These are phyloP conservation scores for Calameuta filiformis DNA, from an alignment of 2,888 invertebrate species.

Conservation along the genomic window DNA sequence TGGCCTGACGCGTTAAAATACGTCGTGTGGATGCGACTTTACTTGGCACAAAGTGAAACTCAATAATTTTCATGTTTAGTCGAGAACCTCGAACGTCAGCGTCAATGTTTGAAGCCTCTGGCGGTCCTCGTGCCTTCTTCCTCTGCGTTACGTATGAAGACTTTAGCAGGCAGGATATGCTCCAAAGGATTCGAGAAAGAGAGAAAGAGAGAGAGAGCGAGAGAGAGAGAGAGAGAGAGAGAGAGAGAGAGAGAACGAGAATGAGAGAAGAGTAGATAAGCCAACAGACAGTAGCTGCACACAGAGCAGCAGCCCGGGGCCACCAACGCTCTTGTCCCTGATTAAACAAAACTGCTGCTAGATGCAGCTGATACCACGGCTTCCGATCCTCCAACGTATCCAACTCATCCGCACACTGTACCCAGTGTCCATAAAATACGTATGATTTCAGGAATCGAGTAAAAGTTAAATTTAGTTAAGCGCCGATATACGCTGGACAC, in stretches of 20 bases:
- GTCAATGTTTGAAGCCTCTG: neutral
- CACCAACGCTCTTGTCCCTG: slow-evolving; percentile 30
- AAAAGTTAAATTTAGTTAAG: neutral
- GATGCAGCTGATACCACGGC: slow-evolving; percentile 30
- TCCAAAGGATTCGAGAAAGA: neutral
- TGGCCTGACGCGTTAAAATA: neutral
- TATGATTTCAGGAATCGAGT: neutral
- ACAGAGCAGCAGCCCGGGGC: slow-evolving; percentile 7
- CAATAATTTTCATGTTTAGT: slow-evolving; percentile 35
- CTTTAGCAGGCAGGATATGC: neutral
- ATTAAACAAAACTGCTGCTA: slow-evolving; percentile 41
- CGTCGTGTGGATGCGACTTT: neutral
- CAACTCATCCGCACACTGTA: neutral
- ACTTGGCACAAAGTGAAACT: slow-evolving; percentile 21
- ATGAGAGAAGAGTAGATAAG: slow-evolving; percentile 32
- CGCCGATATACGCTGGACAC: neutral
- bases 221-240: too few species aligned
- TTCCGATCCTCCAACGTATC: neutral
- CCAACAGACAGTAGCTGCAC: slow-evolving; percentile 34
- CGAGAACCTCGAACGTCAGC: slow-evolving; percentile 8
- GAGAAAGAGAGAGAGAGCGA: neutral
- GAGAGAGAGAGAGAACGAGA: too few species aligned
- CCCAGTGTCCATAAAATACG: neutral
- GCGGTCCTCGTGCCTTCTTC: neutral
- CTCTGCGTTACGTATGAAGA: neutral